These are phyloP conservation scores for Charanyca ferruginea DNA, from an alignment of 2,888 invertebrate species.

Conservation along the genomic window DNA sequence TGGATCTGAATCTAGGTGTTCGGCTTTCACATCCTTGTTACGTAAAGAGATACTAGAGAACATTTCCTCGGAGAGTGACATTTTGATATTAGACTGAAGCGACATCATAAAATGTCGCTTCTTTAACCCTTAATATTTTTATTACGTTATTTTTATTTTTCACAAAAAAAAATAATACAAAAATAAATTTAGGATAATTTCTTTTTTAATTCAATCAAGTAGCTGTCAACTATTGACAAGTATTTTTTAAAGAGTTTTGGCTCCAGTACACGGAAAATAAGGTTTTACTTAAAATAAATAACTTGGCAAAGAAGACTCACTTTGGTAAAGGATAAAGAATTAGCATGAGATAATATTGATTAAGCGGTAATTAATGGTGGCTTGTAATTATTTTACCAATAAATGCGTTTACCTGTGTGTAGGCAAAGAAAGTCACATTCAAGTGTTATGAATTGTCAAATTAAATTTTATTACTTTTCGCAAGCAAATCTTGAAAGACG, in stretches of 20 bases:
- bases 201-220: constrained; percentile 39
- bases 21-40: constrained; percentile 43
- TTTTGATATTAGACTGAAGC: constrained; percentile 64
- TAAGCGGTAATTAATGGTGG: too few relatives aligned
- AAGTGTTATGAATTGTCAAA: too few relatives aligned
- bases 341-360: too few relatives aligned
- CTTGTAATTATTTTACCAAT: too few relatives aligned
- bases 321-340: too few relatives aligned
- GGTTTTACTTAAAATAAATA: background rate
- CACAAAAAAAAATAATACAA: constrained; percentile 47
- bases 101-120: constrained; percentile 63
- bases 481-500: too few relatives aligned
- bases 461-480: too few relatives aligned
- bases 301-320: too few relatives aligned
- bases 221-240: constrained; percentile 24
- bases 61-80: constrained; percentile 62
- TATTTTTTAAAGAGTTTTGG: constrained; percentile 5
- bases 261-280: constrained; percentile 1
- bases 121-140: constrained; percentile 1
- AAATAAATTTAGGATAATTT: constrained; percentile 25
- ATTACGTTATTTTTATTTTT: constrained; percentile 64
- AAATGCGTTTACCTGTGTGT: too few relatives aligned
- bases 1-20: constrained; percentile 57
- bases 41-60: constrained; percentile 49
- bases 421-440: too few relatives aligned